These are phyloP conservation scores for Corythucha ciliata DNA, from an alignment of 2,888 invertebrate genomes.

Conservation along the genomic window DNA sequence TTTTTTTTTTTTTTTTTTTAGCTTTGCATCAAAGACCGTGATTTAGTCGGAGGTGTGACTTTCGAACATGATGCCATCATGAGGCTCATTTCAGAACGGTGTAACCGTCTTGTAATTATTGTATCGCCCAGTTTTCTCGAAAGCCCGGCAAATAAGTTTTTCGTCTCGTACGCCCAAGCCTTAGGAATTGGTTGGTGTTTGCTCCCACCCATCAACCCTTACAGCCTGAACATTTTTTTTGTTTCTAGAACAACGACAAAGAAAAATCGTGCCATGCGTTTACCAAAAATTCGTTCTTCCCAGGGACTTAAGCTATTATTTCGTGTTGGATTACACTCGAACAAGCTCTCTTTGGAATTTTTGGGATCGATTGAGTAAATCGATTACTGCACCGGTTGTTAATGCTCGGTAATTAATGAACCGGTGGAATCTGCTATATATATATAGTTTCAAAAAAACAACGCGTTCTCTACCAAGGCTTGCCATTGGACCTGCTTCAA, in stretches of 20 bases:
- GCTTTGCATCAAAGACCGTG: slow-evolving; percentile 65
- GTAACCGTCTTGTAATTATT: slow-evolving; percentile 67
- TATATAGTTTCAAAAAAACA: too few species aligned
- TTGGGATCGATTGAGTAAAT: slow-evolving; percentile 57
- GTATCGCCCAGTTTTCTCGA: slow-evolving; percentile 65
- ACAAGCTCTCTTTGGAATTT: slow-evolving; percentile 48
- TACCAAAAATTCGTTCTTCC: slow-evolving; percentile 57
- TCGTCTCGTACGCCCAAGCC: slow-evolving; percentile 69
- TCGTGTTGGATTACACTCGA: slow-evolving; percentile 52
- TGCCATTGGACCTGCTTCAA: too few species aligned
- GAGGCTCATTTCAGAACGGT: slow-evolving; percentile 63
- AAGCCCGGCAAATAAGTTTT: slow-evolving; percentile 66
- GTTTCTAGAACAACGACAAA: slow-evolving; percentile 44
- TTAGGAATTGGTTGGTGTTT: slow-evolving; percentile 60
- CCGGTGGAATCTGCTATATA: too few species aligned
- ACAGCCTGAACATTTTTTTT: slow-evolving; percentile 1
- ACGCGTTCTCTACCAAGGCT: too few species aligned
- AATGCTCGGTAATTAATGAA: too few species aligned
- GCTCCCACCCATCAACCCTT: background rate
- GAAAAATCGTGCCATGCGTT: slow-evolving; percentile 63
- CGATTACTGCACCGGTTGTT: slow-evolving; percentile 44
- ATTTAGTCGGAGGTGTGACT: slow-evolving; percentile 58
- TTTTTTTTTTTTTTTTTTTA: slow-evolving; percentile 39
- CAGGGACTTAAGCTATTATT: slow-evolving; percentile 54
- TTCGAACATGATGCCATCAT: slow-evolving; percentile 65